A percentile compares a stretch with the other conserved stretches of the same genome.
These are phyloP conservation scores for Aramus guarauna DNA, from an alignment of 2,113 vertebrate genomes.

Conservation along the genomic window DNA sequence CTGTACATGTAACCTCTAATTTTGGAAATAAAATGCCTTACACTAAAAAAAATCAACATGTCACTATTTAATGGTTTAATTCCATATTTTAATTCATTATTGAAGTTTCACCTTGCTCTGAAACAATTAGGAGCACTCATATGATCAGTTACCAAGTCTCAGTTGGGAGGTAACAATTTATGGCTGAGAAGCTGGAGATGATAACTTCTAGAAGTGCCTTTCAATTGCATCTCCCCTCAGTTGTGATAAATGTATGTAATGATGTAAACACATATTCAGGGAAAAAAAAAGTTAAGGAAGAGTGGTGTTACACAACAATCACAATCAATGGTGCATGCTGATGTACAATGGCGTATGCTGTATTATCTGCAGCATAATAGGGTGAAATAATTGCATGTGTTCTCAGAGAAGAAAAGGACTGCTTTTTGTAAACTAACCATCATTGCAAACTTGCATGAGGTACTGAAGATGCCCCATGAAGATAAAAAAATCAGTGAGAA, in stretches of 20 bases:
- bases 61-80: constrained; percentile 39
- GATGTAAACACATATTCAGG: not conserved
- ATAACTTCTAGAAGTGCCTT: constrained; percentile 55
- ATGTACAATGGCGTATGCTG: no score
- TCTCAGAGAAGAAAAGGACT: no score
- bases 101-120: constrained; percentile 58
- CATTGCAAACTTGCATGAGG: no score
- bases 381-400: no score
- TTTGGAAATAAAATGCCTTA: constrained; percentile 4
- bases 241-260: not conserved
- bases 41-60: not conserved
- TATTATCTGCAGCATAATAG: no score
- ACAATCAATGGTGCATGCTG: no score
- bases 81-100: constrained; percentile 50
- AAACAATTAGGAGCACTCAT: constrained; percentile 23
- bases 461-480: no score
- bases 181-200: constrained; percentile 25
- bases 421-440: no score
- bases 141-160: constrained; percentile 55
- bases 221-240: not conserved
- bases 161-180: constrained; percentile 46
- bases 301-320: no score
- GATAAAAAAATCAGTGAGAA: no score
- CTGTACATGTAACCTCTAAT: constrained; percentile 8
- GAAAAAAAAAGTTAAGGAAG: no score